Evolutionary conservation across 2,113 vertebrate genomes (phyloP).

Genomic region (Tyto alba): DNA sequence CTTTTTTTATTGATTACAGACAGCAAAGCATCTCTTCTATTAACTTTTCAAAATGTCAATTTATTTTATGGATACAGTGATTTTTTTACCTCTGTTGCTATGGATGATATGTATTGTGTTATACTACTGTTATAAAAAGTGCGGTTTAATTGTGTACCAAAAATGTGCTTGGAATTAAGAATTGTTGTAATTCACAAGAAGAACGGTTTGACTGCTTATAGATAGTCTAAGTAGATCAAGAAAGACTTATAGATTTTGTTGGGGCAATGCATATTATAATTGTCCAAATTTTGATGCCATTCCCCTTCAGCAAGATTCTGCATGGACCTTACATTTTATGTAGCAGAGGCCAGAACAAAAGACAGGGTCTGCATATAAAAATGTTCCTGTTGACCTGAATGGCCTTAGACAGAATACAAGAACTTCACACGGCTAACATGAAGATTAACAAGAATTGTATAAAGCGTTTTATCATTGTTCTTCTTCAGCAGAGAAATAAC

Average conservation of each 20-base stretch:
- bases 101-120: not conserved
- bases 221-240: not conserved
- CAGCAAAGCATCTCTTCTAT: constrained; percentile 52
- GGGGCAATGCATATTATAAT: not conserved
- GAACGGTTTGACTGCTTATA: not conserved
- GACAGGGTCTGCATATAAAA: not conserved
- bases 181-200: not conserved
- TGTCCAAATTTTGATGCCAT: not conserved
- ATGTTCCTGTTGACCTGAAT: not conserved
- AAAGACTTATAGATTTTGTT: not conserved
- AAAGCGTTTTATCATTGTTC: not conserved
- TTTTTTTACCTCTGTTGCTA: constrained; percentile 30
- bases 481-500: not conserved
- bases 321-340: not conserved
- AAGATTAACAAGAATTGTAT: not conserved
- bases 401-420: not conserved
- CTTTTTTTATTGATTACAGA: constrained; percentile 59
- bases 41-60: constrained; percentile 71
- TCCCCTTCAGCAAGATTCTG: not conserved
- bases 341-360: not conserved
- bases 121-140: constrained; percentile 22
- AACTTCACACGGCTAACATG: not conserved
- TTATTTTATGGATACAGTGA: constrained; percentile 59
- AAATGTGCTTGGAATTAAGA: constrained; percentile 25
- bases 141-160: constrained; percentile 27